phyloP scores from a whole-genome alignment of 2,113 vertebrate genomes.

The pig (Sus scrofa) region T2T-Sscrofa CM000830.6:65792001-65792500 shows the following conservation, averaged over 20 bases:
- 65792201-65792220: conserved; percentile 52
- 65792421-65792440: too few species aligned
- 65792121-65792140: conserved; percentile 12
- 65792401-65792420: too few species aligned
- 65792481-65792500: too few species aligned
- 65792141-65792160: conserved; percentile 14
- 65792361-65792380: too few species aligned
- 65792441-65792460: too few species aligned
- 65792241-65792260: conserved; percentile 18
- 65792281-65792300: conserved; percentile 55
- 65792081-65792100: conserved; percentile 43
- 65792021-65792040: conserved; percentile 52
- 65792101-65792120: not conserved
- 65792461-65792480: too few species aligned
- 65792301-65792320: not conserved
- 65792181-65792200: conserved; percentile 25
- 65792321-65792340: not conserved
- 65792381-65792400: too few species aligned
- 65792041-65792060: conserved; percentile 57
- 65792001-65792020: conserved; percentile 14
- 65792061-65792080: conserved; percentile 12
- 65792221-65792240: not conserved
- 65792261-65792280: not conserved
- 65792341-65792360: too few species aligned
- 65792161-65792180: conserved; percentile 15